phyloP scores from a whole-genome alignment of 2,797 vertebrate genomes.

The Acridotheres tristis region DNA sequence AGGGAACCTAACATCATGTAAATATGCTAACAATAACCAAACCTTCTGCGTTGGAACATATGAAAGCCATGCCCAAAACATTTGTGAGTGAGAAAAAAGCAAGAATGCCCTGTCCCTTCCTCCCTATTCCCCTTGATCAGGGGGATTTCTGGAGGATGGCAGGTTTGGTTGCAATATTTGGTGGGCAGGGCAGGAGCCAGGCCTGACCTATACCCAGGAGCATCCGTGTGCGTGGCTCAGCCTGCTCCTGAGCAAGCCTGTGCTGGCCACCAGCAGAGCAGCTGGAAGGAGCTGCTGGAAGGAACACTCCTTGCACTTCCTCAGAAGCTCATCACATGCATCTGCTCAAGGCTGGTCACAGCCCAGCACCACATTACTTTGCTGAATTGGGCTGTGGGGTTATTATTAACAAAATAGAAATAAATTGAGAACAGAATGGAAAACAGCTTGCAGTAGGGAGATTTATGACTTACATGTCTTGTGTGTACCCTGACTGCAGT shows the following conservation, averaged over 20 bases:
- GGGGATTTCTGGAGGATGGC: neutral
- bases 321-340: neutral
- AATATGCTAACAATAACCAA: neutral
- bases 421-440: constrained; percentile 21
- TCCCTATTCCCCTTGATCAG: neutral
- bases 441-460: neutral
- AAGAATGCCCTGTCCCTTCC: neutral
- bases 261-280: accelerated
- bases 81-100: neutral
- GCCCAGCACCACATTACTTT: neutral
- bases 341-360: neutral
- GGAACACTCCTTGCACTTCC: neutral
- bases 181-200: accelerated
- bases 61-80: neutral
- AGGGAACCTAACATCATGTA: neutral
- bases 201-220: neutral
- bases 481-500: neutral
- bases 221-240: accelerated
- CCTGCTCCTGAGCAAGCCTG: neutral
- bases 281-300: neutral
- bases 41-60: neutral
- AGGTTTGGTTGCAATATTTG: neutral
- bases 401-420: constrained; percentile 21
- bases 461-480: neutral
- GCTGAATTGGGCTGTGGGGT: neutral